Base-by-base conservation (phyloP, 2,888 invertebrate genomes). In the Nebria brevicollis region DNA sequence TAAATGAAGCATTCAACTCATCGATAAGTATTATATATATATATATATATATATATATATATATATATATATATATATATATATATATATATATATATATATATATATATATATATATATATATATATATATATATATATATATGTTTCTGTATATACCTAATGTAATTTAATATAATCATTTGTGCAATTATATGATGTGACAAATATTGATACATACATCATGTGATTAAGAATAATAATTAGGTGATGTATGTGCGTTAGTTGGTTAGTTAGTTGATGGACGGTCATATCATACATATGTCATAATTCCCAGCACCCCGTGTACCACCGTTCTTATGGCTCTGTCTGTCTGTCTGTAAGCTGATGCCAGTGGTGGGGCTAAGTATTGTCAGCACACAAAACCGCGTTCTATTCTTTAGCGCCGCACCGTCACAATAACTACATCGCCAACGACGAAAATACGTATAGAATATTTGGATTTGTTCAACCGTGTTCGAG, bases 401-500 rank as follows among this genome's bases (percentile, higher is more conserved):
- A 13, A 68, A 25, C 2, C 68, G 10, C 34, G 54, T 54, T 20
- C 68, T 68, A 68, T 68, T 68, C 68, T 68, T 68, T 26, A 20
- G 68, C 68, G 68, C 66, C 78, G 72, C 64, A 54, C 54, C 64
- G 72, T 72, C 72, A 34, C 25, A 10, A 26, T 15, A 77, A 43
- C 77, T 15, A 70, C 86, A 75, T 68, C 72, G 54, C 70, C 76
- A 68, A 77, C 83, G 80, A 72, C 78, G 81, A 72, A 73, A 77
- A 42, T 82, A 83, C 80, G 81, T 74, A 72, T 88, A 34, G 34
- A 34, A 34, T 89, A 93, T 93, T 92, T 91, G 89, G 89, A 89
- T 85, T 90, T 92, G 91, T 88, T 91, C 92, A 93, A 91, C 91
- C 93, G 93, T 91, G 90, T 90, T 87, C 90, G 88, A 86, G 90